Base-by-base conservation (phyloP, 2,888 invertebrate species). In the Argyresthia goedartella region DNA sequence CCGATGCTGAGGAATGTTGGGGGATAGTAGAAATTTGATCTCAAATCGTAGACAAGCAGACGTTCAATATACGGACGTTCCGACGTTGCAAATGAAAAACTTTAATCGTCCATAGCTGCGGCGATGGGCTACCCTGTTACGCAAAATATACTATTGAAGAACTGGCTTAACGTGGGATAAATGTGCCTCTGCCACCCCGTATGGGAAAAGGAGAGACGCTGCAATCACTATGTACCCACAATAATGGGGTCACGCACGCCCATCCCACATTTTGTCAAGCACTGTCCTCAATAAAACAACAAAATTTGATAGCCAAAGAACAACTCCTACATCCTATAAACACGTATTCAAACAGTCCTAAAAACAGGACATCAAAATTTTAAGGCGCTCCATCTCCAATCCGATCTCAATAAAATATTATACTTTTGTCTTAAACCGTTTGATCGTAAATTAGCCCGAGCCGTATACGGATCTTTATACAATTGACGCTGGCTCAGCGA, bases 401-500 rank as follows among this genome's bases (percentile, higher is more conserved):
- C 25, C 25, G 25, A 25, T 25, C 25, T 39, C 14, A 39, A 45
- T 45, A 51, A 42, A 51, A 53, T 50, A 45, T 45, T 45, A 55
- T 50, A 49, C 51, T 52, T 52, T 54, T 53, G 51, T 51, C 36
- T 51, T 43, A 49, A 52, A 50, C 52, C 48, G 49, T 55, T 45
- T 33, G 53, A 25, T 52, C 52, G 51, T 55, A 55, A 55, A 55
- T 55, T 54, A 35, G 13, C 25, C 25, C 25, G 33, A 11, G 15
- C 11, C 16, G 42, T 48, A 47, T 34, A 14, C 50, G 51, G 53
- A 57, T 50, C 13, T 46, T 49, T 13, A 14, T 53, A 55, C 52
- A 47, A 61, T 65, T 69, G 68, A 66, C 65, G 60, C 62, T 60
- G 57, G 55, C 52, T 46, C 55, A 60, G 60, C 68, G 60, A 72